Base-by-base conservation (phyloP, 2,888 invertebrate genomes). In the Conomelus anceps region DNA sequence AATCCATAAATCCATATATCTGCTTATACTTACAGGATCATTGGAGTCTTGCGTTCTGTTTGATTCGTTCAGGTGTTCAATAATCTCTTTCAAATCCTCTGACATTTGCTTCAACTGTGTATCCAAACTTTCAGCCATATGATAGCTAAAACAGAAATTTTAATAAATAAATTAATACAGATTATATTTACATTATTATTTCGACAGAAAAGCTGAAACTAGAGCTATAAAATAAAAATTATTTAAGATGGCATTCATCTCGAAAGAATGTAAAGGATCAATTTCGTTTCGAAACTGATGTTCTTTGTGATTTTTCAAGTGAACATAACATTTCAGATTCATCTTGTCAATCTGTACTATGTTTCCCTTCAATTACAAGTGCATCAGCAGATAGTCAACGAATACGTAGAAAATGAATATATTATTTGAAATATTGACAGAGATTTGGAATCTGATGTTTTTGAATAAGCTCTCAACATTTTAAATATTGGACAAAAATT, bases 21-120 rank as follows among this genome's bases (percentile, higher is more conserved):
- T n/a, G n/a, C n/a, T n/a, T n/a, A 89, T 89, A 94, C 95, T 95
- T 94, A 97, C 97, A 0, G 98, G 98, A 94, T 98, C 98, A 91
- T 96, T 96, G 85, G 96, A 95, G 92, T 98, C 97, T 92, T 97
- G 96, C 85, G 96, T 95, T 92, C 97, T 96, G 92, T 97, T 98
- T 0, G 97, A 96, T 92, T 98, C 97, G 93, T 99, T 99, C 29
- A 99, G 94, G 93, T 98, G 98, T 92, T 98, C 98, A 89, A 99
- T 98, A 13, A 99, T 97, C 93, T 98, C 98, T 92, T 98, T 98
- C 90, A 99, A 93, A 93, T 99, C 98, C 93, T 98, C 98, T 0
- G 98, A 97, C 98, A 99, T 98, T 93, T 98, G 97, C 92, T 98
- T 97, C 89, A 99, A 93, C 92, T 99, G 98, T 0, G 97, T 97